phyloP scores from a whole-genome alignment of 2,888 invertebrate species.

The Morpho deidamia region DNA sequence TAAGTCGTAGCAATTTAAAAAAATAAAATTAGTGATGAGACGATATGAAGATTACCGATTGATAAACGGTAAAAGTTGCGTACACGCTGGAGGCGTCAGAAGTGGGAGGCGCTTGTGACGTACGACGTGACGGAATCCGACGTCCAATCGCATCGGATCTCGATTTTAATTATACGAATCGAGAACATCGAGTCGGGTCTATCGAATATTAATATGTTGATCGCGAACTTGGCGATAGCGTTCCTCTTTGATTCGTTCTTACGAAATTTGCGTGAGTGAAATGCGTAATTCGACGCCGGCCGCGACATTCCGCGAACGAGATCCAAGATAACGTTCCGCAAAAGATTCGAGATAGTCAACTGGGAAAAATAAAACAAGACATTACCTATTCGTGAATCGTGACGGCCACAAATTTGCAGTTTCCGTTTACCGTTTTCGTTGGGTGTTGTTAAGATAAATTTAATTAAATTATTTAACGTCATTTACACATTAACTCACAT shows the following conservation, averaged over 20 bases:
- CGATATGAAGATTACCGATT: conserved; percentile 17
- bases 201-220: conserved; percentile 76
- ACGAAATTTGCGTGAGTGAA: conserved; percentile 61
- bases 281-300: conserved; percentile 40
- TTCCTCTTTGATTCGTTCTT: conserved; percentile 58
- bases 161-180: conserved; percentile 76
- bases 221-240: conserved; percentile 60
- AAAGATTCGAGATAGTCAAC: conserved; percentile 33
- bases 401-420: background rate
- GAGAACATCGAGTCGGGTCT: conserved; percentile 63
- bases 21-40: conserved; percentile 22
- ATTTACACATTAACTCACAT: too few relatives aligned
- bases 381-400: conserved; percentile 22
- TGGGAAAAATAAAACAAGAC: conserved; percentile 25
- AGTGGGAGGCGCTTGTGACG: conserved; percentile 71
- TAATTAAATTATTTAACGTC: background rate
- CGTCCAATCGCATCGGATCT: conserved; percentile 69
- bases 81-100: conserved; percentile 75
- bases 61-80: conserved; percentile 44
- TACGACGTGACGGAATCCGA: conserved; percentile 72
- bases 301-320: conserved; percentile 27
- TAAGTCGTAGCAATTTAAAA: conserved; percentile 8
- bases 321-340: conserved; percentile 45
- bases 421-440: background rate
- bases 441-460: background rate